phyloP scores from a whole-genome alignment of 2,888 invertebrate genomes.

The Torymus tubicola region DNA sequence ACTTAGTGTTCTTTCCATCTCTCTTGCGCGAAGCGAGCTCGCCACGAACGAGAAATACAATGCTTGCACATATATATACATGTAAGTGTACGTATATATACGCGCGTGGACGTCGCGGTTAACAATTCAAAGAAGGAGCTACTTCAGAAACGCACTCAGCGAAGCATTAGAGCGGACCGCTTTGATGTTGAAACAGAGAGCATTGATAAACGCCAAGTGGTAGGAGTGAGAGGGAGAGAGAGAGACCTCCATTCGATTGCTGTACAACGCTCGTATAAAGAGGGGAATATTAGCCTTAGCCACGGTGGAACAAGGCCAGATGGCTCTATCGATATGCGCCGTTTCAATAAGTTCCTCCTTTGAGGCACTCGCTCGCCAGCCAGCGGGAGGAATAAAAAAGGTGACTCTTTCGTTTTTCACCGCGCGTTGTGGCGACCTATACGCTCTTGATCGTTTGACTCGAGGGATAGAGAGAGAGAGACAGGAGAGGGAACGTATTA shows the following conservation, averaged over 20 bases:
- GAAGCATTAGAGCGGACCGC: conserved; percentile 63
- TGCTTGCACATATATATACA: conserved; percentile 15
- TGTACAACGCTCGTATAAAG: conserved; percentile 36
- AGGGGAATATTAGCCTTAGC: conserved; percentile 46
- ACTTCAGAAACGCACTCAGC: conserved; percentile 62
- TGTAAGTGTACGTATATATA: too few species aligned
- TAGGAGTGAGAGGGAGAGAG: conserved; percentile 31
- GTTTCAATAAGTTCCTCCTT: conserved; percentile 52
- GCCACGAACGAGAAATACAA: conserved; percentile 18
- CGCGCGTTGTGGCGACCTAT: too few species aligned
- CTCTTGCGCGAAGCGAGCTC: not conserved
- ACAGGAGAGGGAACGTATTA: not conserved
- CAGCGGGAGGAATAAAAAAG: conserved; percentile 36
- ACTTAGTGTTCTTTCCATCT: conserved; percentile 24
- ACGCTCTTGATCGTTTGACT: too few species aligned
- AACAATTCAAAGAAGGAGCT: conserved; percentile 64
- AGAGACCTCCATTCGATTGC: conserved; percentile 27
- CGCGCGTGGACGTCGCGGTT: conserved; percentile 50
- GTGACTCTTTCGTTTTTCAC: conserved; percentile 40
- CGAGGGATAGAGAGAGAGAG: too few species aligned
- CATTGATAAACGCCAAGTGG: conserved; percentile 65
- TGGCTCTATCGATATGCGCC: conserved; percentile 54
- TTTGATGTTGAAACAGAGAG: conserved; percentile 67
- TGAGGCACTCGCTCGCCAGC: conserved; percentile 10
- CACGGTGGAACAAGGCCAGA: conserved; percentile 50